Evolutionary conservation across 2,888 invertebrate genomes (phyloP).

Genomic region (Actias luna): DNA sequence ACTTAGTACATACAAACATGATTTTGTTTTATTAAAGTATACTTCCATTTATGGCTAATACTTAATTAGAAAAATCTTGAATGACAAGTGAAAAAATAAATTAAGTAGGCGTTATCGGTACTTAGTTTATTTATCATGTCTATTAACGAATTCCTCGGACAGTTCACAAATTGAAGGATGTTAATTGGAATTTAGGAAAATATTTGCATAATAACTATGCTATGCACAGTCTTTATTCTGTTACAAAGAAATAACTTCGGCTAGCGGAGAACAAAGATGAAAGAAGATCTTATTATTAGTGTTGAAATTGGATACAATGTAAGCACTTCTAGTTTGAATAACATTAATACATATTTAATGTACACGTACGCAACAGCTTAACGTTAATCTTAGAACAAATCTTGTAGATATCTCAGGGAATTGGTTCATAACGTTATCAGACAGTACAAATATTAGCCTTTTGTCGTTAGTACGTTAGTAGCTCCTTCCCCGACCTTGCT

Average conservation of each 20-base stretch:
- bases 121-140: too few relatives aligned
- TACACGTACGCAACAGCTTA: slow-evolving; percentile 62
- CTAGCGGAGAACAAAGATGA: neutral
- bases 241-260: neutral
- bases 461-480: slow-evolving; percentile 56
- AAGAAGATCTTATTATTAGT: neutral
- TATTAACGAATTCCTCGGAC: too few relatives aligned
- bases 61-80: too few relatives aligned
- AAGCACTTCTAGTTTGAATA: slow-evolving; percentile 38
- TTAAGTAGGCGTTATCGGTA: too few relatives aligned
- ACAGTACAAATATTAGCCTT: slow-evolving; percentile 68
- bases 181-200: neutral
- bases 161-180: too few relatives aligned
- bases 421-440: slow-evolving; percentile 79
- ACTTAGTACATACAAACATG: too few relatives aligned
- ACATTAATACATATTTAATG: slow-evolving; percentile 50
- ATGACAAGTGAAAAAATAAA: too few relatives aligned
- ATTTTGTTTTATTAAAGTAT: too few relatives aligned
- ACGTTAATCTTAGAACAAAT: slow-evolving; percentile 75
- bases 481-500: slow-evolving; percentile 64
- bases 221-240: neutral
- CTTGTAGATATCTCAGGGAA: slow-evolving; percentile 71
- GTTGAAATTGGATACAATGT: slow-evolving; percentile 19
- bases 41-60: too few relatives aligned
- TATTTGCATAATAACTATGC: neutral